Base-by-base conservation (phyloP, 2,797 vertebrate genomes). In the Rallus crepitans region DNA sequence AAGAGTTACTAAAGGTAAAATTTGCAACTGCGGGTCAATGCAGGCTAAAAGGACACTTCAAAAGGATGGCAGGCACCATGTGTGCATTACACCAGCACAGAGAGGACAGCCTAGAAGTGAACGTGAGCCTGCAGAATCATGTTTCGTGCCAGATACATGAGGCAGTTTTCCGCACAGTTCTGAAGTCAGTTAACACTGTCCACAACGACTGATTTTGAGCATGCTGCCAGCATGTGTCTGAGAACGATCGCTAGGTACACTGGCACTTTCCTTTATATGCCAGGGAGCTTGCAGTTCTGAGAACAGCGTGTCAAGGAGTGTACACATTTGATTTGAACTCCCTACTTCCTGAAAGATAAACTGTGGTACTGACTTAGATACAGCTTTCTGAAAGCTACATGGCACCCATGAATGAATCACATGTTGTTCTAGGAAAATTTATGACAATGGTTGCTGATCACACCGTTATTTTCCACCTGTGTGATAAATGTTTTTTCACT, bases 281-380 rank as follows among this genome's bases (percentile, higher is more conserved):
- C 52, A 77, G 60, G 24, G 66, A 24, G 42, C 70, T 28, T 39
- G 12, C 4, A 85, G 53, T n/a, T 87, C 39, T 50, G 39, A 80
- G 53, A 91, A 63, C 1, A 1, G 25, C 4, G 11, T 39, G 35
- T 11, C 0, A 0, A 73, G 75, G 7, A 88, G 9, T 1, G 0
- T 27, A 7, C 27, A 2, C 10, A n/a, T 69, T 12, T 82, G 47
- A 82, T 52, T 42, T 30, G 2, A 94, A 83, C 30, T 28, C 40
- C 33, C 7, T 6, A 21, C 50, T 78, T 65, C 50, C 69, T 21
- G 15, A 77, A 66, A 77, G 48, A 70, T 15, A 53, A 77, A 56
- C 60, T 33, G 60, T 12, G 18, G 35, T 60, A 35, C 57, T 52
- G 37, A 83, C 55, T 40, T 52, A 72, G 17, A 78, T 20, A 75